Conservation (phyloP, 1,140 invertebrate species). For the Nasonia vitripennis region DNA sequence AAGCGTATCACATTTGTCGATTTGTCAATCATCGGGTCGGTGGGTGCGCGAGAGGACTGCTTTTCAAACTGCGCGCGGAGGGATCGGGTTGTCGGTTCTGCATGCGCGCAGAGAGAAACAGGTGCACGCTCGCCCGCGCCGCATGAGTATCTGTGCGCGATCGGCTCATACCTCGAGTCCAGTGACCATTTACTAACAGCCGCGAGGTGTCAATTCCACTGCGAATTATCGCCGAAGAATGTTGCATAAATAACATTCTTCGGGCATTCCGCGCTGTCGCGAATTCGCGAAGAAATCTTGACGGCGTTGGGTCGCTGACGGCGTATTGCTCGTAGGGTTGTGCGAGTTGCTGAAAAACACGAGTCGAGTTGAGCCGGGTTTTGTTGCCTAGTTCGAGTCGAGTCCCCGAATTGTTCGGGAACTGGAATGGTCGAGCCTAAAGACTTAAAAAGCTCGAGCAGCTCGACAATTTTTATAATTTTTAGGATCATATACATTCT, state of each 20-base stretch:
- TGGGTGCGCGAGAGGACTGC: neutral
- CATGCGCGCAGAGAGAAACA: neutral
- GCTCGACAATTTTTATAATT: too few species aligned
- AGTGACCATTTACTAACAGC: neutral
- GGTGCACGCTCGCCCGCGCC: neutral
- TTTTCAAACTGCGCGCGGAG: neutral
- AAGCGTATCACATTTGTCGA: neutral
- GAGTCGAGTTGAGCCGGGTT: too few species aligned
- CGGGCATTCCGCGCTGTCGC: neutral
- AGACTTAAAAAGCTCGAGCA: too few species aligned
- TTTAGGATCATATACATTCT: too few species aligned
- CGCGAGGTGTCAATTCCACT: constrained; percentile 7
- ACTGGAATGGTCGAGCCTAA: too few species aligned
- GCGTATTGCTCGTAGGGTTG: too few species aligned
- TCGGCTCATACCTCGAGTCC: neutral
- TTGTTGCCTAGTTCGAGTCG: too few species aligned
- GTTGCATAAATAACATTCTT: constrained; percentile 16
- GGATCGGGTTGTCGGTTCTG: neutral
- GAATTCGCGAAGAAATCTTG: neutral
- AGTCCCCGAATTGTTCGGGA: too few species aligned
- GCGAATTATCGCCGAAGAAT: constrained; percentile 9
- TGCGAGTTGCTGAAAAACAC: too few species aligned
- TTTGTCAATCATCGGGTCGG: neutral
- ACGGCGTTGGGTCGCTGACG: too few species aligned
- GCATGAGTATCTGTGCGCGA: neutral